Percentiles rank a stretch among this genome's conserved stretches.
phyloP scores from a whole-genome alignment of 2,888 invertebrate genomes.

The Melikaiella ostensackeni region DNA sequence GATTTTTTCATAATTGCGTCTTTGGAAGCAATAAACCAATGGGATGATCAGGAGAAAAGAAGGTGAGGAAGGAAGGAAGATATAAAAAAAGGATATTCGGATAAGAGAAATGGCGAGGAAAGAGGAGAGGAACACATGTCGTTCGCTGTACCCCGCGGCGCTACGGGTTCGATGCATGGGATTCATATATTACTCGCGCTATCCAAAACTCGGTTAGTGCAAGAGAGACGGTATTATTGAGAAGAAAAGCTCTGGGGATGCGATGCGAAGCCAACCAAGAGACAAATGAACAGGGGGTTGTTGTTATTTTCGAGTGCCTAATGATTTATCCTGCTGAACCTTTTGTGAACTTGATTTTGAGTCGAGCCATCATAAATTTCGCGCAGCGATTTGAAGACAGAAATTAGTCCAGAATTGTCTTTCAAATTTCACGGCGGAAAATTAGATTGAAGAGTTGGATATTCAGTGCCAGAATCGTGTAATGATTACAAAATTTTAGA shows the following conservation, averaged over 20 bases:
- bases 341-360: constrained; percentile 64
- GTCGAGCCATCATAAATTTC: constrained; percentile 62
- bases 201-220: constrained; percentile 61
- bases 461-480: no score
- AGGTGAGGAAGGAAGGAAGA: constrained; percentile 49
- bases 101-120: constrained; percentile 58
- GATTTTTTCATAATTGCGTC: background rate
- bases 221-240: constrained; percentile 48
- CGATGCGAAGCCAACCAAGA: constrained; percentile 68
- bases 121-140: constrained; percentile 75
- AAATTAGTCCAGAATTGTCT: background rate
- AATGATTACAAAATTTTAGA: no score
- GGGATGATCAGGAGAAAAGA: constrained; percentile 47
- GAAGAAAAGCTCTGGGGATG: constrained; percentile 59
- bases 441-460: no score
- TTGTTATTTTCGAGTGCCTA: constrained; percentile 71
- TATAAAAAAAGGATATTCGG: constrained; percentile 49
- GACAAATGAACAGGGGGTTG: constrained; percentile 74
- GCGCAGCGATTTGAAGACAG: constrained; percentile 38
- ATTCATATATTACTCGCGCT: constrained; percentile 74
- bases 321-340: constrained; percentile 70
- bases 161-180: constrained; percentile 73
- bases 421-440: no score
- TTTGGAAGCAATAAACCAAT: constrained; percentile 41
- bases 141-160: constrained; percentile 74